These are phyloP conservation scores for Aphelocoma californica DNA, from an alignment of 2,797 vertebrate genomes.

Conservation along the genomic window DNA sequence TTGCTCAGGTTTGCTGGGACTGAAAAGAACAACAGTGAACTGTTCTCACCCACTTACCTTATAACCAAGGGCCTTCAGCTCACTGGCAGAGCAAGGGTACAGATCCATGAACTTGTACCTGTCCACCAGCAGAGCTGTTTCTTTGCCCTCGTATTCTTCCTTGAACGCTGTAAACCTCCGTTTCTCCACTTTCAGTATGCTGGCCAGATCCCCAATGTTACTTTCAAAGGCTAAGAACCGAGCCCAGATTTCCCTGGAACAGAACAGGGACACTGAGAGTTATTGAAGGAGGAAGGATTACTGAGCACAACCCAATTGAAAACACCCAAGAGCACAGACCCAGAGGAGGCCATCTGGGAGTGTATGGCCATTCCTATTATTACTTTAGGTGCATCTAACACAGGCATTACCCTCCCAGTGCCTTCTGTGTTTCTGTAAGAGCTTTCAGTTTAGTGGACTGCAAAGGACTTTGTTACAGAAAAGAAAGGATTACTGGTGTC, in stretches of 20 bases:
- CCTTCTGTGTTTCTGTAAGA: neutral
- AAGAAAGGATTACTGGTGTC: neutral
- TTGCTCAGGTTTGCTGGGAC: neutral
- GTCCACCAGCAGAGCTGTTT: constrained; percentile 95
- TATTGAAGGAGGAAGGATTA: neutral
- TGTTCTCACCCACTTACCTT: constrained; percentile 80
- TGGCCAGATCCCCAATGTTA: constrained; percentile 97
- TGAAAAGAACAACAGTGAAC: neutral
- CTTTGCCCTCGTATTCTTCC: constrained; percentile 98
- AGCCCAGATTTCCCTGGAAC: constrained; percentile 94
- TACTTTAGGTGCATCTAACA: neutral
- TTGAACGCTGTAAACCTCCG: constrained; percentile 95
- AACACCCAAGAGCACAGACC: neutral
- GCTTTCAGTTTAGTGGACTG: neutral
- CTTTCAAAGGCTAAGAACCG: constrained; percentile 98
- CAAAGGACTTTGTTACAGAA: neutral
- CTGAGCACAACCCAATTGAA: neutral
- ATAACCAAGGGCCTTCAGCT: constrained; percentile 97
- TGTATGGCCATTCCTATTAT: neutral
- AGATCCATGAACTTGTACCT: constrained; percentile 99
- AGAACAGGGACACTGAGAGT: neutral
- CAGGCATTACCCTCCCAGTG: neutral
- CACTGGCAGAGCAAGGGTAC: constrained; percentile 94
- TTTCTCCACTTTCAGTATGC: constrained; percentile 97
- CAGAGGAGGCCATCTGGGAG: neutral